Percentiles rank a stretch among this genome's conserved stretches.
Evolutionary conservation across 2,797 vertebrate genomes (phyloP).

Genomic region (Chaenodraco wilsoni): DNA sequence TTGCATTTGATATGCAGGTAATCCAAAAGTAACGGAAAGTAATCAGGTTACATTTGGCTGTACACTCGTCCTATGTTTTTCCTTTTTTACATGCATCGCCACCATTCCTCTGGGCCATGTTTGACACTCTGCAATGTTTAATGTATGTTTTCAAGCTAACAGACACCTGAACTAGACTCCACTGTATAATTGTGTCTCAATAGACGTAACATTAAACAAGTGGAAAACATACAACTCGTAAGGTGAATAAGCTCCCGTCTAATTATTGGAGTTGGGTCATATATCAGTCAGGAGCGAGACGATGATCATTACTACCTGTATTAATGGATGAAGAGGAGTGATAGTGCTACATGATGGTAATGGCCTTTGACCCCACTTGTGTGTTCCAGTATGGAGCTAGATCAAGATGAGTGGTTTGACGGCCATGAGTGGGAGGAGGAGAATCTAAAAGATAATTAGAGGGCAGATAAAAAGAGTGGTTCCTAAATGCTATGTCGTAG

Average conservation of each 20-base stretch:
- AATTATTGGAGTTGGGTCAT: constrained; percentile 55
- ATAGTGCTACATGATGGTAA: constrained; percentile 65
- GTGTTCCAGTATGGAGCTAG: constrained; percentile 64
- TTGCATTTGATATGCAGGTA: too few relatives aligned
- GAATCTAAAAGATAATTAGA: constrained; percentile 54
- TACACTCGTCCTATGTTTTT: constrained; percentile 9
- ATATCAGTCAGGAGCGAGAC: constrained; percentile 54
- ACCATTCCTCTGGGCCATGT: constrained; percentile 10
- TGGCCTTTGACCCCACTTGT: constrained; percentile 71
- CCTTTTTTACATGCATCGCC: constrained; percentile 16
- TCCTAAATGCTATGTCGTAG: constrained; percentile 11
- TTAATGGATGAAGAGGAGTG: constrained; percentile 71
- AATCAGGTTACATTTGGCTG: not conserved
- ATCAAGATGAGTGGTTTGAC: constrained; percentile 75
- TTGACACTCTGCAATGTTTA: constrained; percentile 54
- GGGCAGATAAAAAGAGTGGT: constrained; percentile 39
- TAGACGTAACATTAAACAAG: constrained; percentile 61
- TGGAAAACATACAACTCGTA: constrained; percentile 42
- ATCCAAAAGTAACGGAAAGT: too few relatives aligned
- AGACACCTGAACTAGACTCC: constrained; percentile 45
- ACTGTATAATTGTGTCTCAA: constrained; percentile 48
- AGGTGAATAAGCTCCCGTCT: constrained; percentile 43
- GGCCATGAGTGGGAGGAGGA: constrained; percentile 71
- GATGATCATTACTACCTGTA: constrained; percentile 68
- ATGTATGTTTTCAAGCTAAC: constrained; percentile 44